Percentiles rank a stretch among this genome's conserved stretches.
Evolutionary conservation across 2,797 vertebrate genomes (phyloP).

Genomic region (Microctenopoma steveboyesi): DNA sequence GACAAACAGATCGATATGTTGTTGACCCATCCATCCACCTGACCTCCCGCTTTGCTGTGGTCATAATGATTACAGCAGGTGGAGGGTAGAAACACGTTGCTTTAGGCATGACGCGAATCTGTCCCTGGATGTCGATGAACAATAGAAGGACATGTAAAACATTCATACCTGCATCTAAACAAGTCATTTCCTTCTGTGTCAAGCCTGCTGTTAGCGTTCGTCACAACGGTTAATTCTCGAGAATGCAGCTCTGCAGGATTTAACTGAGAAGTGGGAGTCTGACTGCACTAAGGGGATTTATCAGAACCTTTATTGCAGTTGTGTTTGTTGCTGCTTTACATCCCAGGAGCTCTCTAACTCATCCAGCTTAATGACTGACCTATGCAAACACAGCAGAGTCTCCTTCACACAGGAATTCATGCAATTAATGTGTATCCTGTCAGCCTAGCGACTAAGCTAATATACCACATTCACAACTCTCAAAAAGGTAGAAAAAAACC

Average conservation of each 20-base stretch:
- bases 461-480: slow-evolving; percentile 52
- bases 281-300: slow-evolving; percentile 58
- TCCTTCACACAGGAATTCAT: slow-evolving; percentile 45
- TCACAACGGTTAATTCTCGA: slow-evolving; percentile 46
- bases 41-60: too few relatives aligned
- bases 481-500: background rate
- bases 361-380: slow-evolving; percentile 69
- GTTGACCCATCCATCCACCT: too few relatives aligned
- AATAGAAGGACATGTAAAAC: slow-evolving; percentile 21
- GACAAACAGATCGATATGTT: too few relatives aligned
- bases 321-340: slow-evolving; percentile 61
- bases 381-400: slow-evolving; percentile 49
- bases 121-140: too few relatives aligned
- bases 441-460: slow-evolving; percentile 49
- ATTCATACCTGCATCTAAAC: slow-evolving; percentile 18
- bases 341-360: slow-evolving; percentile 54
- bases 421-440: slow-evolving; percentile 50
- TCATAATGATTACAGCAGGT: too few relatives aligned
- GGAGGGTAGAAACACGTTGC: too few relatives aligned
- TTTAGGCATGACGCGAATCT: too few relatives aligned
- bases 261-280: slow-evolving; percentile 46
- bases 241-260: slow-evolving; percentile 49
- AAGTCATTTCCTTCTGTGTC: slow-evolving; percentile 43
- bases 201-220: slow-evolving; percentile 54
- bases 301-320: slow-evolving; percentile 55